phyloP scores from a whole-genome alignment of 2,888 invertebrate genomes.

The Parelbella ahira region DNA sequence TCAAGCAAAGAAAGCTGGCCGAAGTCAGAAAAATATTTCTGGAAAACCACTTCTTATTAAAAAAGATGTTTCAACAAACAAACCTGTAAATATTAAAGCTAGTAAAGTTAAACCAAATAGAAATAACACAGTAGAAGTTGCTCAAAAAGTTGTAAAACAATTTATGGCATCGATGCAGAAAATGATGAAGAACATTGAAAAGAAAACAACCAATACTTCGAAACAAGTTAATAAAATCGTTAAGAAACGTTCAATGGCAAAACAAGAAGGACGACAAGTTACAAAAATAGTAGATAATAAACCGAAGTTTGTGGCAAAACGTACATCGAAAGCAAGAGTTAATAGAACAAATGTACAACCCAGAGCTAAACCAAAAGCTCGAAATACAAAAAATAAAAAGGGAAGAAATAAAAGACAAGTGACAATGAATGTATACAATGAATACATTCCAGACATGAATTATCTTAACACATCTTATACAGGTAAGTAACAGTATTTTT shows the following conservation, averaged over 20 bases:
- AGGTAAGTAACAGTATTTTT: no score
- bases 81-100: slow-evolving; percentile 28
- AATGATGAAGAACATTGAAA: slow-evolving; percentile 38
- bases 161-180: slow-evolving; percentile 44
- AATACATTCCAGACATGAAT: background rate
- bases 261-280: slow-evolving; percentile 21
- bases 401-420: slow-evolving; percentile 27
- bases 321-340: slow-evolving; percentile 27
- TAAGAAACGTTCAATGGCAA: slow-evolving; percentile 34
- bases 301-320: slow-evolving; percentile 28
- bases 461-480: background rate
- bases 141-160: slow-evolving; percentile 40
- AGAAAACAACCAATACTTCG: slow-evolving; percentile 23
- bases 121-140: slow-evolving; percentile 31
- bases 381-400: background rate
- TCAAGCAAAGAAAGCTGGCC: slow-evolving; percentile 19
- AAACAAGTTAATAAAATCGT: slow-evolving; percentile 26
- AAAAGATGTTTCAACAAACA: slow-evolving; percentile 32
- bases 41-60: slow-evolving; percentile 24
- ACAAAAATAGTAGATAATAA: slow-evolving; percentile 31
- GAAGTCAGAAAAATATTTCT: slow-evolving; percentile 25
- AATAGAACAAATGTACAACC: slow-evolving; percentile 32
- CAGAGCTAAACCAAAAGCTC: slow-evolving; percentile 27
- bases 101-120: slow-evolving; percentile 28
- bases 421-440: background rate